These are phyloP conservation scores for Nycticebus coucang DNA, from an alignment of 2,113 vertebrate species.

Conservation along the genomic window DNA sequence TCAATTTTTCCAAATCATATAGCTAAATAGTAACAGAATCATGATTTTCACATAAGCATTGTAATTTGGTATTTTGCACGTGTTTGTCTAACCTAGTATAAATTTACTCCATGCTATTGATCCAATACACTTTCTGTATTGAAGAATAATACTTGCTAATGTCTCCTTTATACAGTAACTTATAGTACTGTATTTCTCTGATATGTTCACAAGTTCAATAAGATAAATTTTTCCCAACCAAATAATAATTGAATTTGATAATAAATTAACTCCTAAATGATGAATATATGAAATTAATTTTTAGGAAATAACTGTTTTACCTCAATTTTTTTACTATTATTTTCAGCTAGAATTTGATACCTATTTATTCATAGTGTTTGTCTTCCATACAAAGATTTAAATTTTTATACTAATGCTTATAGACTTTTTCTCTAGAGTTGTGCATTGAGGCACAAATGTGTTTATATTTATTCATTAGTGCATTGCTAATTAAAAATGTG, in stretches of 20 bases:
- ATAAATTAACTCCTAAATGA: conserved; percentile 8
- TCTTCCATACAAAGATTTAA: conserved; percentile 75
- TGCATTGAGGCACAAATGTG: conserved; percentile 72
- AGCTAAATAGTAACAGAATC: neutral
- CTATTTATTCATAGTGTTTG: conserved; percentile 81
- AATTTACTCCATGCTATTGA: neutral
- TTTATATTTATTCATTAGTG: conserved; percentile 84
- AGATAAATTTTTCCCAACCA: conserved; percentile 65
- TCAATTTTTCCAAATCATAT: neutral
- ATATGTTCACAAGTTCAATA: conserved; percentile 61
- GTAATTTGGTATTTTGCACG: neutral
- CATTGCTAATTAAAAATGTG: conserved; percentile 86
- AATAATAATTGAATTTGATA: conserved; percentile 51
- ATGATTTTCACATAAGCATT: neutral
- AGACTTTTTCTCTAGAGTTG: conserved; percentile 60
- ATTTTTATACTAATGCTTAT: conserved; percentile 79
- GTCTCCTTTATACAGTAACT: conserved; percentile 13
- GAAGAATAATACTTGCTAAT: neutral
- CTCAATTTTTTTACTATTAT: conserved; percentile 72
- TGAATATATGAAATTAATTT: neutral
- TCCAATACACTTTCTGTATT: neutral
- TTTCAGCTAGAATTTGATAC: conserved; percentile 58
- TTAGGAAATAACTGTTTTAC: neutral
- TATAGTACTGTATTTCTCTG: neutral
- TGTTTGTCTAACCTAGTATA: neutral